Evolutionary conservation across 2,113 vertebrate genomes (phyloP).

Genomic region (Cyprinodon tularosa): DNA sequence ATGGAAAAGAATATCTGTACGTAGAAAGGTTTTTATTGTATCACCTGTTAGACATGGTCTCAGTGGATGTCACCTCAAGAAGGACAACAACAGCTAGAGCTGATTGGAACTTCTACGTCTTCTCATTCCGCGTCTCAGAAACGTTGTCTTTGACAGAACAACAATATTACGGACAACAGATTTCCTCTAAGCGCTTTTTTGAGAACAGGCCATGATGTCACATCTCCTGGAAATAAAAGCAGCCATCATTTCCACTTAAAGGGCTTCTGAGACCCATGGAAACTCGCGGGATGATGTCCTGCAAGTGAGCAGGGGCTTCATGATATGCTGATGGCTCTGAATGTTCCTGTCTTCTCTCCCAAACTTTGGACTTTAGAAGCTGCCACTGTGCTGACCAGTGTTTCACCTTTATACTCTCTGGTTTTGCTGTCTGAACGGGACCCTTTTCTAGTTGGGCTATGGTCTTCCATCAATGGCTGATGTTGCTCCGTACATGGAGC

Average conservation of each 20-base stretch:
- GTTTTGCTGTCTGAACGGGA: constrained; percentile 22
- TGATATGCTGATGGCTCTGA: neutral
- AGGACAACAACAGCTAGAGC: neutral
- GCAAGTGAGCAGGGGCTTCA: neutral
- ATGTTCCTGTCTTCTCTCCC: neutral
- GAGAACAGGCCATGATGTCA: constrained; percentile 21
- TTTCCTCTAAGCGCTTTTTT: neutral
- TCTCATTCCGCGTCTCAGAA: neutral
- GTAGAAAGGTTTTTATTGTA: neutral
- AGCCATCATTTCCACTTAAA: constrained; percentile 45
- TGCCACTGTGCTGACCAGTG: neutral
- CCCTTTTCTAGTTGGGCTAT: constrained; percentile 12
- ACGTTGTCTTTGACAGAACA: constrained; percentile 1
- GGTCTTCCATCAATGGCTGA: constrained; percentile 44
- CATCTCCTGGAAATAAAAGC: neutral
- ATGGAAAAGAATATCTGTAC: neutral
- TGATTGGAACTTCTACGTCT: neutral
- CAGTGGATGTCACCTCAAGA: neutral
- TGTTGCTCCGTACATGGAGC: constrained; percentile 36
- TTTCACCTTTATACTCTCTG: neutral
- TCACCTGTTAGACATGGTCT: neutral
- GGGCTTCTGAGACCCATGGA: constrained; percentile 45
- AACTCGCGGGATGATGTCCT: neutral
- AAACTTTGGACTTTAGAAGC: neutral
- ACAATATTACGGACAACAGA: neutral